Evolutionary conservation across 2,113 vertebrate genomes (phyloP), one percentile per base, ranked within the genome.

Genomic region (Corythaeola cristata): DNA sequence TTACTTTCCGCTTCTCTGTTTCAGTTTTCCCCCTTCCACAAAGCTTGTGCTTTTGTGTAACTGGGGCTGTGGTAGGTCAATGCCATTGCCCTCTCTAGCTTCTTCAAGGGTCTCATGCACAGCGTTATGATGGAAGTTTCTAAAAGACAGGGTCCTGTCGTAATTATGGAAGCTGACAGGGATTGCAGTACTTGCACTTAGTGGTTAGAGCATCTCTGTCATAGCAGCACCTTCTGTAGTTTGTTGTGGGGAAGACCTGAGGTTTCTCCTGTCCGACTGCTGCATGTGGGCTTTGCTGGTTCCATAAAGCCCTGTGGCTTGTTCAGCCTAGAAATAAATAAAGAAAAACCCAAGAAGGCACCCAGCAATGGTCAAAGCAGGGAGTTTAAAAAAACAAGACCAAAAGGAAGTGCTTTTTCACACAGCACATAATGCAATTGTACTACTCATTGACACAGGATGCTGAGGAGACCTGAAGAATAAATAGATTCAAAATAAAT

Each of bases 381-480:
- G 52, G 72, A 47, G 28, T 71, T 84, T 6, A 39, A 41, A 77
- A 52, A 75, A 35, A 41, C 4, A 55, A 73, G 85, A 85, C 12
- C 23, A 11, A 75, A 85, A 76, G 83, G 86, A 91, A 95, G 76
- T 87, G 18, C 80, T 95, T 95, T 89, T 84, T 97, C 87, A 92
- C 44, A 32, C 18, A 68, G 73, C 44, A 69, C 23, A 4, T 91
- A 96, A 95, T 94, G 80, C 87, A 94, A 91, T 93, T 94, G 56
- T 94, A 39, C 27, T 68, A 35, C 63, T 81, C 68, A 24, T 87
- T 0, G 3, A 15, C 44, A 63, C 47, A 92, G 94, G 95, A 94
- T 91, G 73, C 60, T 78, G 69, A 89, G 80, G 89, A 96, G 94
- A 94, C 86, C 60, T 47, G 30, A 84, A 78, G 80, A 75, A 81